Percentiles rank a stretch among this genome's conserved stretches.
Evolutionary conservation across 2,888 invertebrate species (phyloP).

Genomic region (Amitus sp.): DNA sequence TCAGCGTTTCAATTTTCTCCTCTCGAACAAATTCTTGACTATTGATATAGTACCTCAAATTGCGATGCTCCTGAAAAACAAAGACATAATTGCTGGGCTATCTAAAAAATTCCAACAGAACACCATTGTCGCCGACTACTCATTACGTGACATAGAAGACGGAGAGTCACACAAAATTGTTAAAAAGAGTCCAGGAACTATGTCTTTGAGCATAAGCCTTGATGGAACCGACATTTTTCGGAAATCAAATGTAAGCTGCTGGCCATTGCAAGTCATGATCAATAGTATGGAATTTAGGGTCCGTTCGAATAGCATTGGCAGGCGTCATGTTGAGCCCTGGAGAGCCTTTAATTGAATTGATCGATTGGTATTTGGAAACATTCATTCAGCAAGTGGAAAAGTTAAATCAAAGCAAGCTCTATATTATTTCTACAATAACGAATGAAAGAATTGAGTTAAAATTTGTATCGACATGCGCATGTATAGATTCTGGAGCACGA

Average conservation of each 20-base stretch:
- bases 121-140: too few species aligned
- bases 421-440: too few species aligned
- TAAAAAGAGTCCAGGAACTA: not conserved
- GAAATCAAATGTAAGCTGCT: constrained; percentile 9
- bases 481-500: constrained; percentile 14
- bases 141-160: constrained; percentile 3
- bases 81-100: not conserved
- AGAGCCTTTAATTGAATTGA: constrained; percentile 24
- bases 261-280: constrained; percentile 12
- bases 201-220: constrained; percentile 12
- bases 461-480: not conserved
- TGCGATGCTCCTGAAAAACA: constrained; percentile 5
- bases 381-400: constrained; percentile 7
- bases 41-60: constrained; percentile 16
- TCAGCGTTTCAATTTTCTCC: not conserved
- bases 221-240: constrained; percentile 14
- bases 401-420: too few species aligned
- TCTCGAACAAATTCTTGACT: constrained; percentile 14
- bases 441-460: constrained; percentile 3
- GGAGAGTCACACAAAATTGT: constrained; percentile 5
- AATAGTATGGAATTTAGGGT: constrained; percentile 9
- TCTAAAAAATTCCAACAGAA: not conserved
- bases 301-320: constrained; percentile 16
- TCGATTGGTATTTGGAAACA: constrained; percentile 16
- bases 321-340: constrained; percentile 22